Conservation (phyloP, 2,797 vertebrate genomes). For the Vespertilio murinus region DNA sequence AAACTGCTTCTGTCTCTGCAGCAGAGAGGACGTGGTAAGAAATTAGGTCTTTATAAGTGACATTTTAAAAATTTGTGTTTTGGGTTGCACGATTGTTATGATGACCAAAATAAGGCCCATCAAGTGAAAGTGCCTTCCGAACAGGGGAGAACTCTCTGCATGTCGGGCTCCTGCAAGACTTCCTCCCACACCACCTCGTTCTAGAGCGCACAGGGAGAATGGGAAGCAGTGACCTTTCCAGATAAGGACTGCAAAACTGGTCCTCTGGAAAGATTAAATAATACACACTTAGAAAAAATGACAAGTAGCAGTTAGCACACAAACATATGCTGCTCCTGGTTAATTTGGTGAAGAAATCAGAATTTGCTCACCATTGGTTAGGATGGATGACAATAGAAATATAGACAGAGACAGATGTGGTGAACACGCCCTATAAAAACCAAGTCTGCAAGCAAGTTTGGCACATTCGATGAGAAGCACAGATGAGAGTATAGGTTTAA, state of each 20-base stretch:
- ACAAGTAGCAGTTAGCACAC: neutral
- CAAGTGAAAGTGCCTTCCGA: neutral
- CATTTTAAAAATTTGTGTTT: neutral
- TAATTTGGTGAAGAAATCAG: neutral
- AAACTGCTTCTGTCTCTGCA: neutral
- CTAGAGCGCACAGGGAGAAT: rapidly evolving
- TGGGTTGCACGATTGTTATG: neutral
- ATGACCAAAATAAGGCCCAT: neutral
- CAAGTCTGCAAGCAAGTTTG: neutral
- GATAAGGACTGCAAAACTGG: neutral
- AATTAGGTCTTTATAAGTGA: neutral
- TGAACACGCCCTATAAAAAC: neutral
- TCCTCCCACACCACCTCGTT: neutral
- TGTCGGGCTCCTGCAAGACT: rapidly evolving
- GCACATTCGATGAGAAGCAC: neutral
- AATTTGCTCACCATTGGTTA: neutral
- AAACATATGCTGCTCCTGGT: neutral
- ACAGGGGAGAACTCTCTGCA: neutral
- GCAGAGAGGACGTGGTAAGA: neutral
- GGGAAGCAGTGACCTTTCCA: no score
- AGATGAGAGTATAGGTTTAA: neutral
- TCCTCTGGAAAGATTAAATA: neutral
- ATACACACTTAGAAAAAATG: neutral
- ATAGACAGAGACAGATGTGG: rapidly evolving
- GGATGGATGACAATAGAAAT: neutral